phyloP scores from a whole-genome alignment of 2,113 vertebrate species.

The Dinomys branickii region DNA sequence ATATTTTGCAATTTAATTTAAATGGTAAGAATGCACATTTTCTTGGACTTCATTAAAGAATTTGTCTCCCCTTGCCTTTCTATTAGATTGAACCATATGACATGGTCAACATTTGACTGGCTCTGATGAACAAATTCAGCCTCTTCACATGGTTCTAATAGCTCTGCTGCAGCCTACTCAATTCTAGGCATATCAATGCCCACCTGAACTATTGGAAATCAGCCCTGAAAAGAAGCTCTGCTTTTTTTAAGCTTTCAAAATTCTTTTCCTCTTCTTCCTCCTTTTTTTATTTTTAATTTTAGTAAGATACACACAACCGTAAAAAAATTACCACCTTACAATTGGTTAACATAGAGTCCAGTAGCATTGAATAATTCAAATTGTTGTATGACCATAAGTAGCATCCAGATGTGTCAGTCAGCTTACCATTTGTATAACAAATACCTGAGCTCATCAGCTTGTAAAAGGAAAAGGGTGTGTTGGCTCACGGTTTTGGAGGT shows the following conservation, averaged over 20 bases:
- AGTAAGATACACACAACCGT: background rate
- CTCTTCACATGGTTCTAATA: background rate
- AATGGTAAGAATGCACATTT: conserved; percentile 72
- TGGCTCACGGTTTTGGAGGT: background rate
- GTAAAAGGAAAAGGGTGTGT: background rate
- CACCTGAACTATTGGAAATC: background rate
- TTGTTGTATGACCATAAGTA: background rate
- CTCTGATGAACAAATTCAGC: background rate
- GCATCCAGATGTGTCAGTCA: background rate
- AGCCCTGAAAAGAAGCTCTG: background rate
- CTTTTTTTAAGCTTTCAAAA: background rate
- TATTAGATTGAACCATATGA: background rate
- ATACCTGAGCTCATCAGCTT: background rate
- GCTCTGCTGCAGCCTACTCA: background rate
- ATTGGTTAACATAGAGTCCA: background rate
- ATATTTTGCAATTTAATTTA: conserved; percentile 74
- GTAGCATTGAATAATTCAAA: background rate
- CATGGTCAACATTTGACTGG: background rate
- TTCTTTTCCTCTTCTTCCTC: background rate
- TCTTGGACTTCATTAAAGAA: conserved; percentile 65
- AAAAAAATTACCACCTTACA: background rate
- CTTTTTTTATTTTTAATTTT: background rate
- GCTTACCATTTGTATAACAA: background rate
- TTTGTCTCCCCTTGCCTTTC: conserved; percentile 47
- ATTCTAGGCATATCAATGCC: background rate